Base-by-base conservation (phyloP, 35 echinoderm and acorn worm species). In the Holothuria glaberrima region DNA sequence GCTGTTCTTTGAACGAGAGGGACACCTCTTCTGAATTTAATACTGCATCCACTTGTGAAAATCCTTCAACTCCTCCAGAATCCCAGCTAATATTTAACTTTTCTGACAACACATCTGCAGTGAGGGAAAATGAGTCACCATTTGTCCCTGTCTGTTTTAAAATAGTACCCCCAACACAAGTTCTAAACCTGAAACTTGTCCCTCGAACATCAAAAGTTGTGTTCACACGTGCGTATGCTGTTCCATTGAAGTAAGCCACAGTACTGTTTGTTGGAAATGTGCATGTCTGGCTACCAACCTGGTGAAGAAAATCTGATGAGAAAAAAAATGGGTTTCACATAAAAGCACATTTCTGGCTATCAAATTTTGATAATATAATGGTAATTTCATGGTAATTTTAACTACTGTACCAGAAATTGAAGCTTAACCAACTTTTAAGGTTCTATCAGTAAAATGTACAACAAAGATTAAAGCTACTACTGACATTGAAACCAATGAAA, bases 121-220 rank as follows among this genome's bases (percentile, higher is more conserved):
- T 71, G 21, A 94, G 69, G 3, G 57, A 24, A 48, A 94, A 88
- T 9, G 74, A 80, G 30, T 94, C 89, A 33, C 89, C 89, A 60
- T 63, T 88, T 56, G 35, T 57, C 9, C 88, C 74, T 6, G 59
- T 94, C 62, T 91, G 93, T 59, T 90, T 78, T 48, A 94, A 50
- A 28, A 91, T 65, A 33, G 79, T 85, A 30, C 89, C 93, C 59
- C 63, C 89, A 12, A 76, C 58, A 54, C 93, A 94, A 94, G 93
- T 94, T 41, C 93, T 87, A 80, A 94, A 94, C 58, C 59, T 63
- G 28, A 94, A 86, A 20, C 56, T 59, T 32, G 75, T 82, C 61
- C 74, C 72, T 25, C 24, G 59, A 1, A 90, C 44, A 44, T 82
- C 32, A 56, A 94, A 82, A 58, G 59, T 54, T 81, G 83, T 68